A percentile compares a stretch with the other conserved stretches of the same genome.
phyloP scores from a whole-genome alignment of 2,797 vertebrate species.

The Sandelia bainsii region DNA sequence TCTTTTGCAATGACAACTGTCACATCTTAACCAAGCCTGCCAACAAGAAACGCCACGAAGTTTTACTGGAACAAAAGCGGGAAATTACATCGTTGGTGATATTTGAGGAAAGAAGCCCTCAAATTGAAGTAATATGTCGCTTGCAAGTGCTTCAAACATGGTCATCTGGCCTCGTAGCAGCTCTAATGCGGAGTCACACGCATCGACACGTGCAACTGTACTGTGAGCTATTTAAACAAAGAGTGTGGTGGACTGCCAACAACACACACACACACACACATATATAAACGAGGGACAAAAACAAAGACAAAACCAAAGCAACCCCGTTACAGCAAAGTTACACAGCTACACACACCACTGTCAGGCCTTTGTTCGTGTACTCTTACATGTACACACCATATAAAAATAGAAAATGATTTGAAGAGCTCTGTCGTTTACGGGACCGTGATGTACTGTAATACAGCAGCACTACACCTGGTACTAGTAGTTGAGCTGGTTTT shows the following conservation, averaged over 20 bases:
- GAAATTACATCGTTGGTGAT: slow-evolving; percentile 1
- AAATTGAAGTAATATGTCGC: slow-evolving; percentile 1
- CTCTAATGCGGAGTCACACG: slow-evolving; percentile 79
- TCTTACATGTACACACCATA: not conserved
- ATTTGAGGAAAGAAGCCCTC: not conserved
- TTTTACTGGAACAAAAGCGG: slow-evolving; percentile 38
- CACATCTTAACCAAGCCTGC: slow-evolving; percentile 12
- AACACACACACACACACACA: slow-evolving; percentile 33
- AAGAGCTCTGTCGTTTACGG: slow-evolving; percentile 23
- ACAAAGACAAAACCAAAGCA: slow-evolving; percentile 44
- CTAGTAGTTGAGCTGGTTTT: slow-evolving; percentile 2
- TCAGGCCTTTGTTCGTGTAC: not conserved
- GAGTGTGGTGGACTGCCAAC: slow-evolving; percentile 67
- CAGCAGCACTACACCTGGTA: slow-evolving; percentile 48
- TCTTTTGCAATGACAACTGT: slow-evolving; percentile 13
- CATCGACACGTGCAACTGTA: slow-evolving; percentile 83
- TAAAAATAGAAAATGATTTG: not conserved
- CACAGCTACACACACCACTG: not conserved
- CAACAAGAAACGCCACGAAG: slow-evolving; percentile 48
- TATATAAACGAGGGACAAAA: slow-evolving; percentile 24
- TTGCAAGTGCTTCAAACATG: slow-evolving; percentile 36
- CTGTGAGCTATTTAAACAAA: slow-evolving; percentile 84
- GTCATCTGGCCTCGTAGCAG: slow-evolving; percentile 38
- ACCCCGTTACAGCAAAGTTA: slow-evolving; percentile 7
- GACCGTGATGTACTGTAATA: slow-evolving; percentile 30